A percentile compares a stretch with the other conserved stretches of the same genome.
These are phyloP conservation scores for Dicyrtoma fusca DNA, from an alignment of 2,888 invertebrate species.

Conservation along the genomic window DNA sequence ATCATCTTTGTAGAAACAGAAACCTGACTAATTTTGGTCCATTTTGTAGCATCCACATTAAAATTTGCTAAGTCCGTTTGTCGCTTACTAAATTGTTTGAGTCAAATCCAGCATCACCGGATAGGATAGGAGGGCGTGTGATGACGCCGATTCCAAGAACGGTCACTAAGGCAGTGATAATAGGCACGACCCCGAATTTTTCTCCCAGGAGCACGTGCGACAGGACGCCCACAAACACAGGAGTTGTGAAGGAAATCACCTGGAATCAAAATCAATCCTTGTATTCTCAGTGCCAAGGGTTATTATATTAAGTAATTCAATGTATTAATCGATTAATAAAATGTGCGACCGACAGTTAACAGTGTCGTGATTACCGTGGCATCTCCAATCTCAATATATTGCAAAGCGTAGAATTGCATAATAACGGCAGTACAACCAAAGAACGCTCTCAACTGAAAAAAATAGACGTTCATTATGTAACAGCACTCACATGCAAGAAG, in stretches of 20 bases:
- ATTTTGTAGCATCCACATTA: background rate
- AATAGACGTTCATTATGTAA: too few species aligned
- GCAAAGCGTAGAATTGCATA: slow-evolving; percentile 49
- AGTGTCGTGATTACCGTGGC: too few species aligned
- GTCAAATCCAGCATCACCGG: slow-evolving; percentile 49
- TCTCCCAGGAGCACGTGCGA: slow-evolving; percentile 49
- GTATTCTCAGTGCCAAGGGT: too few species aligned
- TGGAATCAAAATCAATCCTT: slow-evolving; percentile 4
- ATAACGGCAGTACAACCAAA: slow-evolving; percentile 48
- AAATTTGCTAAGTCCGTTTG: background rate
- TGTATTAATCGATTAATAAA: too few species aligned
- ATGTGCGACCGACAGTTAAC: too few species aligned
- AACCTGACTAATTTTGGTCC: background rate
- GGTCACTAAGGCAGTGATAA: slow-evolving; percentile 45
- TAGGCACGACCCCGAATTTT: slow-evolving; percentile 48
- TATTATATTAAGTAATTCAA: too few species aligned
- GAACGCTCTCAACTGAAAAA: slow-evolving; percentile 44
- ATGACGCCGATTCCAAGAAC: slow-evolving; percentile 50
- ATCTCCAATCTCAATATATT: slow-evolving; percentile 50
- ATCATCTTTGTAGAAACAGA: background rate
- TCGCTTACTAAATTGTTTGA: slow-evolving; percentile 47
- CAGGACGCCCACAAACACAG: slow-evolving; percentile 48
- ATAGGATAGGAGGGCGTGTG: slow-evolving; percentile 49
- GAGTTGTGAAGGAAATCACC: slow-evolving; percentile 48
- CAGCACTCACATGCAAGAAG: too few species aligned